These are phyloP conservation scores for Autographa pulchrina DNA, from an alignment of 2,888 invertebrate species.

Conservation along the genomic window DNA sequence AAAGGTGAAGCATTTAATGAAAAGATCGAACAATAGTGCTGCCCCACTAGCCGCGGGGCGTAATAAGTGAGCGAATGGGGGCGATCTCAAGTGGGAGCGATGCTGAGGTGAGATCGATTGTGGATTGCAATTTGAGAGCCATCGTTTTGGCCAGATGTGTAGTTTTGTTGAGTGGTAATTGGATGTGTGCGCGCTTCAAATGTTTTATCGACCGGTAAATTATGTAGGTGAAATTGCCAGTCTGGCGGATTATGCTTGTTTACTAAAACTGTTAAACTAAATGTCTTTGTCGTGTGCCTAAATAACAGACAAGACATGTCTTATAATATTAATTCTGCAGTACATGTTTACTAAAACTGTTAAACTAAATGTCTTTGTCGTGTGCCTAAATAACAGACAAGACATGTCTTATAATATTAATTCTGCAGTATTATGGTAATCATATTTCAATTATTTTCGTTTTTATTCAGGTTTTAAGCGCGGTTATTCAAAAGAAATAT, in stretches of 20 bases:
- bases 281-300: no score
- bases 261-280: no score
- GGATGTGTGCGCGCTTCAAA: slow-evolving; percentile 15
- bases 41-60: slow-evolving; percentile 60
- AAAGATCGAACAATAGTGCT: slow-evolving; percentile 62
- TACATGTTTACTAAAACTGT: neutral
- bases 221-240: neutral
- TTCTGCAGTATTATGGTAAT: no score
- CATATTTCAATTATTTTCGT: no score
- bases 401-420: no score
- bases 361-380: no score
- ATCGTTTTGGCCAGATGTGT: slow-evolving; percentile 58
- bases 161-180: slow-evolving; percentile 50
- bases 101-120: slow-evolving; percentile 55
- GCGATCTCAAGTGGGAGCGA: slow-evolving; percentile 58
- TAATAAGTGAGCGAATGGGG: slow-evolving; percentile 57
- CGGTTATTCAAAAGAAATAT: no score
- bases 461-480: no score
- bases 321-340: no score
- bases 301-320: no score
- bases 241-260: neutral
- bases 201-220: slow-evolving; percentile 8
- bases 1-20: slow-evolving; percentile 62
- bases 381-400: no score
- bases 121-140: slow-evolving; percentile 54